These are phyloP conservation scores for Drosophila dives DNA, from an alignment of 2,888 invertebrate genomes.

Conservation along the genomic window DNA sequence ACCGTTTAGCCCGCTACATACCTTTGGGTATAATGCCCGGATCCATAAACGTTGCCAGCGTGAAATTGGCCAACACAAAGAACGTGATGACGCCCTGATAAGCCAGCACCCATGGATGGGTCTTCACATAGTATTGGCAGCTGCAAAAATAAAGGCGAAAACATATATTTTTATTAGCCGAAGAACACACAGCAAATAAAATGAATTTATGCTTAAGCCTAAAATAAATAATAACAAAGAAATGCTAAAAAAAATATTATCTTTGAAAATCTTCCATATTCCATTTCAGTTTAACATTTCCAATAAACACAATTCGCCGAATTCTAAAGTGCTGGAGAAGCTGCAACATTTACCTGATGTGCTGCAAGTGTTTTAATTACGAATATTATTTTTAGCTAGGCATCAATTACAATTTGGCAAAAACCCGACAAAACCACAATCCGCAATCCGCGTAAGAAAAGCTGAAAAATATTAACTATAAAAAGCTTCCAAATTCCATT, in stretches of 20 bases:
- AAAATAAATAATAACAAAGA: no score
- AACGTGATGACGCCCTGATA: slow-evolving; percentile 97
- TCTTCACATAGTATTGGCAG: slow-evolving; percentile 93
- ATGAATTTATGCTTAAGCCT: neutral
- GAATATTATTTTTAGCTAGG: no score
- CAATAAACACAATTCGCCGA: no score
- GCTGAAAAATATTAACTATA: no score
- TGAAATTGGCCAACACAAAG: slow-evolving; percentile 99
- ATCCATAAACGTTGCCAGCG: slow-evolving; percentile 99
- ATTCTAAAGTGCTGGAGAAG: no score
- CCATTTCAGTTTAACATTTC: no score
- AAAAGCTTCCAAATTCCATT: no score
- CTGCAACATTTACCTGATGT: no score
- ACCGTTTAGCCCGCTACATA: slow-evolving; percentile 84
- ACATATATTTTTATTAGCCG: slow-evolving; percentile 2
- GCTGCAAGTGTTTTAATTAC: neutral
- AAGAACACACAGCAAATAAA: neutral
- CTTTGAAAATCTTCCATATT: no score
- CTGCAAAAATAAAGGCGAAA: slow-evolving; percentile 85
- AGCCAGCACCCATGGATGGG: slow-evolving; percentile 95
- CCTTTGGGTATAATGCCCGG: slow-evolving; percentile 99
- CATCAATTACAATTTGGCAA: slow-evolving; percentile 1
- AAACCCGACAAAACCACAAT: neutral
- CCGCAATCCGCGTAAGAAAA: no score
- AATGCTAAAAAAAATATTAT: no score